These are phyloP conservation scores for Frieseomelitta varia DNA, from an alignment of 1,140 invertebrate species.

Conservation along the genomic window DNA sequence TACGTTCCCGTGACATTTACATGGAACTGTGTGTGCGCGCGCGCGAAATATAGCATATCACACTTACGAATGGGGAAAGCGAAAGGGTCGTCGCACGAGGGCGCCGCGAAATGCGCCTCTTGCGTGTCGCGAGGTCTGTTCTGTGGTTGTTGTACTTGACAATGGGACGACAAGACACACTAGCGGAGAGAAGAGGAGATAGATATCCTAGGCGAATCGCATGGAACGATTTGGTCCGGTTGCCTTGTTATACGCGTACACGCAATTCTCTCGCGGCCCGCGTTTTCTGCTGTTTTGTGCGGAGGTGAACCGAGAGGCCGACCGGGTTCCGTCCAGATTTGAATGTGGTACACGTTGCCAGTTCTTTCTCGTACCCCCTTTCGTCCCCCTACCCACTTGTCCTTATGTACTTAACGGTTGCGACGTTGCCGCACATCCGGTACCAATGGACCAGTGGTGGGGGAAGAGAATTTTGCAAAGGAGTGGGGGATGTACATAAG, in stretches of 20 bases:
- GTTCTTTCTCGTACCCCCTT: constrained; percentile 70
- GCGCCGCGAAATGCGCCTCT: constrained; percentile 36
- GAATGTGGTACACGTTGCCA: constrained; percentile 80
- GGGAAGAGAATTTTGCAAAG: constrained; percentile 59
- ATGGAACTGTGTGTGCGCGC: constrained; percentile 58
- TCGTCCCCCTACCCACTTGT: constrained; percentile 43
- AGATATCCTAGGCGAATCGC: constrained; percentile 29
- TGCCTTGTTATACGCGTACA: background rate
- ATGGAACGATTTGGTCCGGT: background rate
- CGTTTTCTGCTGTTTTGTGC: constrained; percentile 64
- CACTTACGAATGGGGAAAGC: constrained; percentile 36
- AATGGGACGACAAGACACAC: background rate
- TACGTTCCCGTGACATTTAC: constrained; percentile 74
- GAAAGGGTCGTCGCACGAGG: constrained; percentile 44
- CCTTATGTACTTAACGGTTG: constrained; percentile 79
- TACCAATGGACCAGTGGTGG: constrained; percentile 63
- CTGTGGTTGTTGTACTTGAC: background rate
- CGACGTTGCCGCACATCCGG: constrained; percentile 81
- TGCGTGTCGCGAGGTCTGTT: background rate
- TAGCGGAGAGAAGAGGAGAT: background rate
- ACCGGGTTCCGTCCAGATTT: constrained; percentile 74
- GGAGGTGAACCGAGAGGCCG: constrained; percentile 59
- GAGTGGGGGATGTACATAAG: constrained; percentile 68
- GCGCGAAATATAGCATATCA: constrained; percentile 54
- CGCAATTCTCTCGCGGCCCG: constrained; percentile 47